Conservation (phyloP, 2,888 invertebrate species). For the Molanna angustata region DNA sequence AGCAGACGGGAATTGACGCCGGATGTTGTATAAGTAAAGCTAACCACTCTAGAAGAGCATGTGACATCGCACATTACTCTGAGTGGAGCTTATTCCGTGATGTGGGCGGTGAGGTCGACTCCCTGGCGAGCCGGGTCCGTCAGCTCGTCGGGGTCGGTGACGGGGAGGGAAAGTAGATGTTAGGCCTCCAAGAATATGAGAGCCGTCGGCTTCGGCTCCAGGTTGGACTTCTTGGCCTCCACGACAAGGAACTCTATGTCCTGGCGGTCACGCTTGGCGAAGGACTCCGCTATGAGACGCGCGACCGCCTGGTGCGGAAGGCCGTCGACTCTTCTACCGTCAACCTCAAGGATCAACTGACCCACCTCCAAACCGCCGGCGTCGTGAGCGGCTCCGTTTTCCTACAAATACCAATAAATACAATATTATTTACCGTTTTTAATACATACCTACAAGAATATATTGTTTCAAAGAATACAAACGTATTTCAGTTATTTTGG, state of each 20-base stretch:
- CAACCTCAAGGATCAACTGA: constrained; percentile 89
- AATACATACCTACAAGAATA: neutral
- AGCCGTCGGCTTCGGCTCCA: constrained; percentile 89
- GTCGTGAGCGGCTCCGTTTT: constrained; percentile 91
- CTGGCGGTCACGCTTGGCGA: constrained; percentile 84
- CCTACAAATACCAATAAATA: constrained; percentile 55
- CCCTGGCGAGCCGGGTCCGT: constrained; percentile 59
- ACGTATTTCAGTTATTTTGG: neutral
- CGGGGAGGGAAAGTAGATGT: constrained; percentile 86
- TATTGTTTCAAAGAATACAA: neutral
- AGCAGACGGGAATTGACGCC: constrained; percentile 25
- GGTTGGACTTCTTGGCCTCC: constrained; percentile 87
- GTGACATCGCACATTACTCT: constrained; percentile 54
- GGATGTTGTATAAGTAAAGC: constrained; percentile 15
- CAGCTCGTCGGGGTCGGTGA: constrained; percentile 71
- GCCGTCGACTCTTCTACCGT: constrained; percentile 75
- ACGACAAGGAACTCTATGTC: constrained; percentile 93
- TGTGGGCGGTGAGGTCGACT: constrained; percentile 62
- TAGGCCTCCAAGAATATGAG: constrained; percentile 89
- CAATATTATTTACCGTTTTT: neutral
- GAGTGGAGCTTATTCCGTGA: constrained; percentile 54
- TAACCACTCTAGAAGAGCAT: constrained; percentile 53
- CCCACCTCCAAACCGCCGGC: constrained; percentile 93
- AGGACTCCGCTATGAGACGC: constrained; percentile 88
- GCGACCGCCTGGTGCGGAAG: constrained; percentile 90